phyloP scores from a whole-genome alignment of 37 sponge, comb jelly and placozoan genomes.

The Haliclona indistincta region DNA sequence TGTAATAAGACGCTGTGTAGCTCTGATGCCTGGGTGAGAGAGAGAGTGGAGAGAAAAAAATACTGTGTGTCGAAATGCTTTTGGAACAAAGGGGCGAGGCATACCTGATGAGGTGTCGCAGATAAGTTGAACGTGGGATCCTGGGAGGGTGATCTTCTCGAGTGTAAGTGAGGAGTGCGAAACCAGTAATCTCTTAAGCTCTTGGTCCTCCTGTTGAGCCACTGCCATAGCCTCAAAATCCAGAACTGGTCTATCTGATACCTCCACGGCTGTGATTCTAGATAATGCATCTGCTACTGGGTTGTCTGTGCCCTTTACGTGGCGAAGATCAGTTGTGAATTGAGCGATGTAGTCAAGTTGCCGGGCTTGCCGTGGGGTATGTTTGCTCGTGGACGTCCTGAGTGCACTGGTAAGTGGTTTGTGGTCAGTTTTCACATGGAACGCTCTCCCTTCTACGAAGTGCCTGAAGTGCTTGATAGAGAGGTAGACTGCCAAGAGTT shows the following conservation, averaged over 20 bases:
- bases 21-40: neutral
- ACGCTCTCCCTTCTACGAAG: constrained; percentile 49
- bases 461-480: constrained; percentile 37
- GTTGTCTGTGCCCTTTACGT: constrained; percentile 13
- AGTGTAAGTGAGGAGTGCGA: neutral
- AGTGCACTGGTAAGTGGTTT: constrained; percentile 25
- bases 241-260: neutral
- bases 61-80: constrained; percentile 9
- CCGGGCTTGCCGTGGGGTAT: constrained; percentile 19
- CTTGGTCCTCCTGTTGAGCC: constrained; percentile 12
- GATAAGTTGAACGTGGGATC: neutral
- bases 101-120: constrained; percentile 35
- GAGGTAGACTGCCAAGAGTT: constrained; percentile 38
- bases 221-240: constrained; percentile 11
- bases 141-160: neutral
- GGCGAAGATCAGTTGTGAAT: constrained; percentile 25
- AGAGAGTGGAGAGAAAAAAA: constrained; percentile 10
- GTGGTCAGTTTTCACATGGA: constrained; percentile 31
- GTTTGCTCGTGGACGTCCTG: neutral
- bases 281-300: constrained; percentile 49
- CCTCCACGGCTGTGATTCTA: neutral
- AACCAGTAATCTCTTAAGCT: neutral
- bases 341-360: constrained; percentile 25
- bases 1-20: neutral
- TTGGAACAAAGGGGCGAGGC: constrained; percentile 26